phyloP scores from a whole-genome alignment of 2,113 vertebrate genomes.

The Herpailurus yagouaroundi region DNA sequence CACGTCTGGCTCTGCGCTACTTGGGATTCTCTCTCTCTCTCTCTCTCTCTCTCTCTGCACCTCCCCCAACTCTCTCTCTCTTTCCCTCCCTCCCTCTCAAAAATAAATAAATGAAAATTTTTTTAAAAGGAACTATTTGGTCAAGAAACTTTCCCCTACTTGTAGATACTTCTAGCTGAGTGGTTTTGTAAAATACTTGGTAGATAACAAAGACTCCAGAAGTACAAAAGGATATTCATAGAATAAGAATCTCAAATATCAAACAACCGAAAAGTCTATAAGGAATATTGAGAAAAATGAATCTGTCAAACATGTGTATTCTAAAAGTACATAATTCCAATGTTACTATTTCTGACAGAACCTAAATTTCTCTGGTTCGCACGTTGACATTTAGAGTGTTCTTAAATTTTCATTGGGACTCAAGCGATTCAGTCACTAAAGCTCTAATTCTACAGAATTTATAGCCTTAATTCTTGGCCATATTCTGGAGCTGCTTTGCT shows the following conservation, averaged over 20 bases:
- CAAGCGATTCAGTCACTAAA: neutral
- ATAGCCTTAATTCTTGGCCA: neutral
- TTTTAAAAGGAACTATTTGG: neutral
- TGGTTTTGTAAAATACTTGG: neutral
- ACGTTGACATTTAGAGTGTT: neutral
- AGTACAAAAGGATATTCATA: neutral
- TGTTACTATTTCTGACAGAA: neutral
- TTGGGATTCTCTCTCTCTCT: too few species aligned
- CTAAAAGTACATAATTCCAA: neutral
- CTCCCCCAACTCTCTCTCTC: too few species aligned
- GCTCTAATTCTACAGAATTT: neutral
- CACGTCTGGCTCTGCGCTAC: too few species aligned
- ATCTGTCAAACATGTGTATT: neutral
- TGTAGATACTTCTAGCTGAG: neutral
- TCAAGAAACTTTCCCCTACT: neutral
- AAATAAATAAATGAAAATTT: too few species aligned
- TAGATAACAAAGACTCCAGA: constrained; percentile 21
- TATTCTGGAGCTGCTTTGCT: neutral
- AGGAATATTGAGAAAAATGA: constrained; percentile 35
- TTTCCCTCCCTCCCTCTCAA: too few species aligned
- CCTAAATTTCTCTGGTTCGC: neutral
- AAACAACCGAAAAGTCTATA: neutral
- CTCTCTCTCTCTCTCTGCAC: too few species aligned
- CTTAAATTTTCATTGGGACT: constrained; percentile 32
- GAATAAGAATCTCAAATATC: neutral